A percentile compares a stretch with the other conserved stretches of the same genome.
Evolutionary conservation across 1,140 invertebrate genomes (phyloP).

Genomic region (Tetramorium simillimum): DNA sequence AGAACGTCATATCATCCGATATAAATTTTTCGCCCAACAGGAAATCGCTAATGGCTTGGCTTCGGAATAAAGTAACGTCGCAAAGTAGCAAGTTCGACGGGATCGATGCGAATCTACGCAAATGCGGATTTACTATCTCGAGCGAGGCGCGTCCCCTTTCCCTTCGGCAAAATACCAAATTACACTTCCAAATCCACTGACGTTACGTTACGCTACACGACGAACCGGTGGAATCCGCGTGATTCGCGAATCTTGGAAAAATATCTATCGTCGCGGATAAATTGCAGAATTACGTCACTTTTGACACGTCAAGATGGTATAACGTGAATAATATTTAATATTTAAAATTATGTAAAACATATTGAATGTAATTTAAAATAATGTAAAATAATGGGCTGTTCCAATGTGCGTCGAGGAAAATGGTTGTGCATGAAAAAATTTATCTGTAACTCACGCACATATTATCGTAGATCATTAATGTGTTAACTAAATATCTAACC

Average conservation of each 20-base stretch:
- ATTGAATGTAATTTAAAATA: not conserved
- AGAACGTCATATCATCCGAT: slow-evolving; percentile 45
- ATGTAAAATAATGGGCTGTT: not conserved
- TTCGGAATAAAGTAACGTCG: slow-evolving; percentile 33
- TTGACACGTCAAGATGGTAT: not conserved
- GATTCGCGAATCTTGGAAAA: not conserved
- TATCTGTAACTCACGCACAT: not conserved
- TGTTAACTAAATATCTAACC: not conserved
- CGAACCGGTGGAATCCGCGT: not conserved
- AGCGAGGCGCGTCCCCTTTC: not conserved
- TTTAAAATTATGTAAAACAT: not conserved
- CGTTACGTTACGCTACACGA: not conserved
- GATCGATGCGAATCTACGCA: slow-evolving; percentile 51
- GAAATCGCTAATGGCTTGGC: slow-evolving; percentile 42
- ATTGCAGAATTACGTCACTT: not conserved
- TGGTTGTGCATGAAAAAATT: not conserved
- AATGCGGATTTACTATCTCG: slow-evolving; percentile 22
- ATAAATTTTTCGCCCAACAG: slow-evolving; percentile 36
- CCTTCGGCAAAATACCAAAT: slow-evolving; percentile 41
- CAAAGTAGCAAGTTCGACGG: slow-evolving; percentile 18
- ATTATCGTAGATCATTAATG: not conserved
- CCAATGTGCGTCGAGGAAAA: not conserved
- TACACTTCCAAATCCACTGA: slow-evolving; percentile 21
- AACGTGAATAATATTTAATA: not conserved
- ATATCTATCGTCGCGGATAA: not conserved